Percentiles rank a stretch among this genome's conserved stretches.
Evolutionary conservation across 2,888 invertebrate genomes (phyloP).

Genomic region (Ectemnius continuus): DNA sequence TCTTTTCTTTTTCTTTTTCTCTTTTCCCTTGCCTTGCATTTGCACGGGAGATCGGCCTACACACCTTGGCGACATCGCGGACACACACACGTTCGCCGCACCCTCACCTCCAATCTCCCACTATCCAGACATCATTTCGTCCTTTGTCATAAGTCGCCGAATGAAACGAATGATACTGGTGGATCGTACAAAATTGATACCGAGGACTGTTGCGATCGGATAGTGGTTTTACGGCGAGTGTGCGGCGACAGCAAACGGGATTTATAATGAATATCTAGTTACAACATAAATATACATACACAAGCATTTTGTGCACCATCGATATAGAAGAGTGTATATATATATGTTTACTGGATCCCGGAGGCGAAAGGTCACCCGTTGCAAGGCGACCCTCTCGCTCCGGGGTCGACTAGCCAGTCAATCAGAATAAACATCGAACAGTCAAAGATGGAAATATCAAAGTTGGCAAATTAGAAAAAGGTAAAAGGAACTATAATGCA

Average conservation of each 20-base stretch:
- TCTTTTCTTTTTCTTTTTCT: constrained; percentile 13
- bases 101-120: constrained; percentile 52
- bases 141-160: background rate
- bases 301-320: constrained; percentile 77
- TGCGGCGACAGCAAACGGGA: constrained; percentile 55
- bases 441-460: constrained; percentile 68
- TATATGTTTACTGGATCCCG: constrained; percentile 66
- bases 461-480: constrained; percentile 70
- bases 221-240: constrained; percentile 68
- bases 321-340: constrained; percentile 68
- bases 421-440: constrained; percentile 73
- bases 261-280: constrained; percentile 74
- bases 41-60: constrained; percentile 47
- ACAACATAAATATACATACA: constrained; percentile 78
- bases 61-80: constrained; percentile 69
- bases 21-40: constrained; percentile 35
- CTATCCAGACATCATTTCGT: constrained; percentile 41
- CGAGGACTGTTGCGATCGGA: constrained; percentile 5
- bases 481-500: constrained; percentile 69
- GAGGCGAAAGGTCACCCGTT: constrained; percentile 57
- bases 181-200: background rate
- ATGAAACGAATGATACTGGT: background rate
- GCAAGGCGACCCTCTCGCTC: constrained; percentile 59
- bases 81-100: constrained; percentile 74
- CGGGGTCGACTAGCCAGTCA: constrained; percentile 68